Conservation (phyloP, 2,797 vertebrate species). For the Leontocebus nigricollis region DNA sequence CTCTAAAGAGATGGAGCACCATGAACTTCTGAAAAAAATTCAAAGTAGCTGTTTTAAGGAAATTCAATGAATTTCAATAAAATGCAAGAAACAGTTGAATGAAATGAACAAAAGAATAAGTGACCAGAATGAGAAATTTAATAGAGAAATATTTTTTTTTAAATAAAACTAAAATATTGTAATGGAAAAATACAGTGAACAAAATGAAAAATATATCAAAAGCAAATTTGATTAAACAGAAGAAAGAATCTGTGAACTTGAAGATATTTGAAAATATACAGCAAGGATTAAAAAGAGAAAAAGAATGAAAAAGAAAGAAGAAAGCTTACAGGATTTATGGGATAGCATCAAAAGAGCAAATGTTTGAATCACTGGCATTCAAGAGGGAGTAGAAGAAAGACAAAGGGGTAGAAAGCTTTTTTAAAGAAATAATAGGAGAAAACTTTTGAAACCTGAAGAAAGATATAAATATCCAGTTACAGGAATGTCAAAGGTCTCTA, state of each 20-base stretch:
- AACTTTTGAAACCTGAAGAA: neutral
- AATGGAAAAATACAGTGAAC: neutral
- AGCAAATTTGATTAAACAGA: neutral
- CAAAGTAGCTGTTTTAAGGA: neutral
- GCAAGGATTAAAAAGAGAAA: neutral
- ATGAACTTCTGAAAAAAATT: neutral
- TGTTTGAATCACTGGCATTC: neutral
- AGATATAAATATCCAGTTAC: neutral
- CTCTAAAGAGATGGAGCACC: neutral
- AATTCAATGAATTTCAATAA: neutral
- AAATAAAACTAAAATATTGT: neutral
- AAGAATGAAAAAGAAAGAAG: neutral
- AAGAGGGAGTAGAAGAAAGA: neutral
- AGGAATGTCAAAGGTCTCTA: neutral
- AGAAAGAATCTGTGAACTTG: neutral
- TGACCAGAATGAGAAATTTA: neutral
- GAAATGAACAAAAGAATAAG: neutral
- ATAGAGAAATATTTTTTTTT: neutral
- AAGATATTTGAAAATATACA: neutral
- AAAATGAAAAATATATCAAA: neutral
- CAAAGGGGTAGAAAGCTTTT: neutral
- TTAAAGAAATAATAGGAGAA: neutral
- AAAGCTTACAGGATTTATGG: neutral
- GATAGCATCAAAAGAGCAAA: neutral
- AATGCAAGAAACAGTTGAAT: neutral